Percentiles rank a stretch among this genome's conserved stretches.
Evolutionary conservation across 92 coral and sea anemone genomes (phyloP).

Genomic region (Diadumene lineata): DNA sequence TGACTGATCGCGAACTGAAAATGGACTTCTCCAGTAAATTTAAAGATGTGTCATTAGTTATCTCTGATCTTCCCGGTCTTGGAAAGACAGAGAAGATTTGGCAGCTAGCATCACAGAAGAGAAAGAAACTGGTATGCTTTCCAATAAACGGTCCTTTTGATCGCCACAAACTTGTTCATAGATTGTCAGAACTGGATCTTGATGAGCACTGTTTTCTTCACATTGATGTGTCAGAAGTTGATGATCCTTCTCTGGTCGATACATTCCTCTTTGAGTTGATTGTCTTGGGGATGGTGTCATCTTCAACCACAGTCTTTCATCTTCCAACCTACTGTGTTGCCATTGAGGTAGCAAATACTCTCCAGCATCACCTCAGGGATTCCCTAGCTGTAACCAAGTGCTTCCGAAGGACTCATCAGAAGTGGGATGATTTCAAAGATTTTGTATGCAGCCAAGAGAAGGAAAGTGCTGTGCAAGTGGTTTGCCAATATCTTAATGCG

Average conservation of each 20-base stretch:
- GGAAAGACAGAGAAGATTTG: slow-evolving; percentile 77
- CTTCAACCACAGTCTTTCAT: slow-evolving; percentile 64
- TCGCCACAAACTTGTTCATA: slow-evolving; percentile 63
- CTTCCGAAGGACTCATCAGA: slow-evolving; percentile 44
- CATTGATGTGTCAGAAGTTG: slow-evolving; percentile 72
- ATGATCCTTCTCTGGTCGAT: slow-evolving; percentile 66
- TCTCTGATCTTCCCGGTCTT: slow-evolving; percentile 82
- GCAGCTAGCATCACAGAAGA: slow-evolving; percentile 38
- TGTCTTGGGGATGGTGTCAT: slow-evolving; percentile 81
- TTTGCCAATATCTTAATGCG: slow-evolving; percentile 74
- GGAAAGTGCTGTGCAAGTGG: slow-evolving; percentile 67
- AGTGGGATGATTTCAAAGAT: slow-evolving; percentile 52
- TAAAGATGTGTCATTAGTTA: slow-evolving; percentile 62
- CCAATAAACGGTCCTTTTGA: slow-evolving; percentile 84
- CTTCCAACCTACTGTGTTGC: slow-evolving; percentile 55
- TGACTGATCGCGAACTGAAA: slow-evolving; percentile 60
- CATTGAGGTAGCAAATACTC: slow-evolving; percentile 78
- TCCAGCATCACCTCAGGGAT: slow-evolving; percentile 66
- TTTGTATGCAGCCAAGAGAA: slow-evolving; percentile 62
- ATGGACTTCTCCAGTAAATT: slow-evolving; percentile 19
- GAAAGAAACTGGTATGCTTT: slow-evolving; percentile 61
- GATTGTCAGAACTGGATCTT: slow-evolving; percentile 45
- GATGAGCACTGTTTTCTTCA: slow-evolving; percentile 61
- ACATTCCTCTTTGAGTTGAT: slow-evolving; percentile 76
- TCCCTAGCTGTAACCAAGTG: slow-evolving; percentile 59